phyloP scores from a whole-genome alignment of 2,113 vertebrate genomes.

The Tachuris rubrigastra region DNA sequence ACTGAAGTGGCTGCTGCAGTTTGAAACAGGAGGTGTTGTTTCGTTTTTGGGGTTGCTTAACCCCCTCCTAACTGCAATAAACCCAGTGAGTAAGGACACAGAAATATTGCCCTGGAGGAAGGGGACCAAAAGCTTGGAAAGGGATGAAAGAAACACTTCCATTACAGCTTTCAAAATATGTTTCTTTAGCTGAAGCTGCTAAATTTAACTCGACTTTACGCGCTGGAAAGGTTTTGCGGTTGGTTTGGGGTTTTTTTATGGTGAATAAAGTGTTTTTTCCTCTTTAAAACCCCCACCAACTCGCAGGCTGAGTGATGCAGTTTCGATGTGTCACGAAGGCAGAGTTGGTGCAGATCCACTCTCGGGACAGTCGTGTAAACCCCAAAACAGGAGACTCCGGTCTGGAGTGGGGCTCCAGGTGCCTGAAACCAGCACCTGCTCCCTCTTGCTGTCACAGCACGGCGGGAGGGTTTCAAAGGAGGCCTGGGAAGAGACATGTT shows the following conservation, averaged over 20 bases:
- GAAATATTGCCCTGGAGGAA: background rate
- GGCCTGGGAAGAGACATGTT: background rate
- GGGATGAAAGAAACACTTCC: background rate
- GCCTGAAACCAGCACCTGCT: constrained; percentile 38
- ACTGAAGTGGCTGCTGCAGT: background rate
- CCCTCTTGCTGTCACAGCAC: fast-evolving
- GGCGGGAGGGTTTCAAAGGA: fast-evolving
- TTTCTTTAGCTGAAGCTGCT: constrained; percentile 22
- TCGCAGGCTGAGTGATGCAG: background rate
- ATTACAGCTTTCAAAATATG: constrained; percentile 5
- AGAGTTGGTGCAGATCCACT: background rate
- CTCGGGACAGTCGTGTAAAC: background rate
- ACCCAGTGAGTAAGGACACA: background rate
- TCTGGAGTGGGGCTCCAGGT: background rate
- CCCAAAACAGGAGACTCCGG: background rate
- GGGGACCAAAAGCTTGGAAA: background rate
- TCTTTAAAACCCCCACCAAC: constrained; percentile 33
- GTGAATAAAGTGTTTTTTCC: constrained; percentile 24
- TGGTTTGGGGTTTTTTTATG: background rate
- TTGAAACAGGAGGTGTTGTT: background rate
- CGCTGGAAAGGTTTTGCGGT: constrained; percentile 10
- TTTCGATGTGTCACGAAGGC: constrained; percentile 30
- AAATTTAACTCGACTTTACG: background rate
- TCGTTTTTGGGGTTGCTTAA: background rate
- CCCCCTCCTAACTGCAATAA: background rate